Conservation (phyloP, 2,113 vertebrate species). For the Lophotis ruficrista region DNA sequence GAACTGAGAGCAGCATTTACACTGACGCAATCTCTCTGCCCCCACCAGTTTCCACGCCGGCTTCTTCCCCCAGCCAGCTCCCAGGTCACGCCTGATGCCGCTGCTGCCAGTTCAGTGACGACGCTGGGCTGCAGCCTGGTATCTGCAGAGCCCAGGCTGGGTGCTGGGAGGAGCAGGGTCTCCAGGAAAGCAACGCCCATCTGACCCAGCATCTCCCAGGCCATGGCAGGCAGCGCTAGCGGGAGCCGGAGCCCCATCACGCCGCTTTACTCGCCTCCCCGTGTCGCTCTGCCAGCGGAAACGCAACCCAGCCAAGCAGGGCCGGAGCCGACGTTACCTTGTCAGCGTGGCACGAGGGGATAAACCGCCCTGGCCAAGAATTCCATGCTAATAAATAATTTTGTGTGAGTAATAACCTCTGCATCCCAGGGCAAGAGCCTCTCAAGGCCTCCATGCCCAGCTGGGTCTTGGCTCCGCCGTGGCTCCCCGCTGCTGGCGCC, state of each 20-base stretch:
- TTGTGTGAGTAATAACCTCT: neutral
- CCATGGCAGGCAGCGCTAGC: neutral
- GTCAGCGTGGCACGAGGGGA: neutral
- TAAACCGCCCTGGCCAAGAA: neutral
- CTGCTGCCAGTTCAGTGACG: neutral
- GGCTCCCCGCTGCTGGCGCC: neutral
- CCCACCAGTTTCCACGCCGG: neutral
- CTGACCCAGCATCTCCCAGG: neutral
- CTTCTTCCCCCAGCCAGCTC: neutral
- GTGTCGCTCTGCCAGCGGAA: neutral
- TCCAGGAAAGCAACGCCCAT: neutral
- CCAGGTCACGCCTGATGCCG: neutral
- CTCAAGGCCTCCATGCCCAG: neutral
- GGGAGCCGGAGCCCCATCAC: rapidly evolving
- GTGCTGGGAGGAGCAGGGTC: neutral
- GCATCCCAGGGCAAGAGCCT: neutral
- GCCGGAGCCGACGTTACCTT: neutral
- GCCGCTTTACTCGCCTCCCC: neutral
- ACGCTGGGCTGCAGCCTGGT: neutral
- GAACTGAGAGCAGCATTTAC: neutral
- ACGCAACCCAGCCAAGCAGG: neutral
- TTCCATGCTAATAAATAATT: neutral
- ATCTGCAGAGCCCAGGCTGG: neutral
- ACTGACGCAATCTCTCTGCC: neutral
- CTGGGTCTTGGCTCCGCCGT: neutral